These are phyloP conservation scores for Amblyjoppa proteus DNA, from an alignment of 2,888 invertebrate genomes.

Conservation along the genomic window DNA sequence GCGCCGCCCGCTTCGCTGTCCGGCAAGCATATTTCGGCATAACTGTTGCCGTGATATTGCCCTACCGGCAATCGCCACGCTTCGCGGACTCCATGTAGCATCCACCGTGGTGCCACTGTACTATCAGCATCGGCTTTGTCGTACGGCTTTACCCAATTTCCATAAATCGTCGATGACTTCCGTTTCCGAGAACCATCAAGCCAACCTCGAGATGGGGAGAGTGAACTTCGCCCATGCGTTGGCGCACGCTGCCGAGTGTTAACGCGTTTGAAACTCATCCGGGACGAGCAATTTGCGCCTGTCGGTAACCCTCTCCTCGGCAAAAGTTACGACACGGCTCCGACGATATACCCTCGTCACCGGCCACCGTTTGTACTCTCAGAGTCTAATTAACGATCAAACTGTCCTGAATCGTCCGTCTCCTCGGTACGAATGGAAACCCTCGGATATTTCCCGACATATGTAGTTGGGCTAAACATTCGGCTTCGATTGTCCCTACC, in stretches of 20 bases:
- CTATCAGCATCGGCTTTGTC: conserved; percentile 59
- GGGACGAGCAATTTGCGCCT: conserved; percentile 27
- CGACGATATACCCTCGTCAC: conserved; percentile 2
- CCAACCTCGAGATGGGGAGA: neutral
- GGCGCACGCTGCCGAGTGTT: conserved; percentile 1
- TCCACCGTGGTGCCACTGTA: neutral
- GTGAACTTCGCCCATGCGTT: conserved; percentile 5
- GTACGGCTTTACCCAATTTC: conserved; percentile 65
- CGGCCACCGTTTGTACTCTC: conserved; percentile 8
- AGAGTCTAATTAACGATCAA: conserved; percentile 60
- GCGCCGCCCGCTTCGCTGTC: conserved; percentile 4
- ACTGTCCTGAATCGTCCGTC: conserved; percentile 30
- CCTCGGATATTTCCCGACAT: neutral
- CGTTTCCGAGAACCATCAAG: conserved; percentile 46
- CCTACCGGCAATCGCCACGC: conserved; percentile 5
- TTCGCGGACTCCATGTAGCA: neutral
- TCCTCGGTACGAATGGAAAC: neutral
- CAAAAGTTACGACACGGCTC: conserved; percentile 7
- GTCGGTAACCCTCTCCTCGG: conserved; percentile 1
- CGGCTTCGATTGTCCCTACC: neutral
- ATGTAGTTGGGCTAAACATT: neutral
- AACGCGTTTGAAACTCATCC: conserved; percentile 18
- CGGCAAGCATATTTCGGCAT: conserved; percentile 35
- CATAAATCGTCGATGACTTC: conserved; percentile 68
- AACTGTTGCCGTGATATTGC: conserved; percentile 18